Conservation (phyloP, 2,888 invertebrate genomes). For the Drosophila neoperkinsi region DNA sequence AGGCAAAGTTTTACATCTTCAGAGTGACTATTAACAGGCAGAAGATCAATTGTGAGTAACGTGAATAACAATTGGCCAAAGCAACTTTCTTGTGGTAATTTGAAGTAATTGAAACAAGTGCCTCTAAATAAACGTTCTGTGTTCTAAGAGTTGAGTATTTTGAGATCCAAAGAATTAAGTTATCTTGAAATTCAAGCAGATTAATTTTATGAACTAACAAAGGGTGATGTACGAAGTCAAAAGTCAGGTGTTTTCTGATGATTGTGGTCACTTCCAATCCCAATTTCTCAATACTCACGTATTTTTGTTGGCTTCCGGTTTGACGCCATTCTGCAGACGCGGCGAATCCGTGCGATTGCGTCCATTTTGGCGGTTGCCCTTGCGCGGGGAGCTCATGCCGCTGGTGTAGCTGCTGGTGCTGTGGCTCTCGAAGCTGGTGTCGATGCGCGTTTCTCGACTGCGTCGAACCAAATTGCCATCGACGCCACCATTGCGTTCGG, state of each 20-base stretch:
- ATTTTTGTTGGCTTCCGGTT: constrained; percentile 70
- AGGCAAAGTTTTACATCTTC: too few relatives aligned
- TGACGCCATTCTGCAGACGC: constrained; percentile 75
- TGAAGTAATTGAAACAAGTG: not conserved
- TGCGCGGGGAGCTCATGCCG: constrained; percentile 68
- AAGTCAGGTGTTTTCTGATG: not conserved
- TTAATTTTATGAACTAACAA: not conserved
- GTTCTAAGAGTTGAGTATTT: not conserved
- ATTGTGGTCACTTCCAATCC: not conserved
- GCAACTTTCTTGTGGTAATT: too few relatives aligned
- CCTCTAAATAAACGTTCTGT: not conserved
- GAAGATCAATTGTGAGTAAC: too few relatives aligned
- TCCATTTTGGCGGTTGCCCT: constrained; percentile 71
- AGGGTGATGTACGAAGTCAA: not conserved
- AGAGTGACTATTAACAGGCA: too few relatives aligned
- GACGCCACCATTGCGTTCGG: constrained; percentile 21
- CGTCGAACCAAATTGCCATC: constrained; percentile 33
- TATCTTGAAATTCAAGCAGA: not conserved
- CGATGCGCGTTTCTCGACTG: constrained; percentile 39
- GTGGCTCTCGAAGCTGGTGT: constrained; percentile 62
- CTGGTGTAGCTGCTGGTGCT: constrained; percentile 73
- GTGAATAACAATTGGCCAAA: too few relatives aligned
- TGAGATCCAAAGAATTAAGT: not conserved
- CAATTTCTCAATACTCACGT: constrained; percentile 52
- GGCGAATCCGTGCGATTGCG: constrained; percentile 72